phyloP scores from a whole-genome alignment of 2,888 invertebrate genomes.

The Slavum lentiscoides region DNA sequence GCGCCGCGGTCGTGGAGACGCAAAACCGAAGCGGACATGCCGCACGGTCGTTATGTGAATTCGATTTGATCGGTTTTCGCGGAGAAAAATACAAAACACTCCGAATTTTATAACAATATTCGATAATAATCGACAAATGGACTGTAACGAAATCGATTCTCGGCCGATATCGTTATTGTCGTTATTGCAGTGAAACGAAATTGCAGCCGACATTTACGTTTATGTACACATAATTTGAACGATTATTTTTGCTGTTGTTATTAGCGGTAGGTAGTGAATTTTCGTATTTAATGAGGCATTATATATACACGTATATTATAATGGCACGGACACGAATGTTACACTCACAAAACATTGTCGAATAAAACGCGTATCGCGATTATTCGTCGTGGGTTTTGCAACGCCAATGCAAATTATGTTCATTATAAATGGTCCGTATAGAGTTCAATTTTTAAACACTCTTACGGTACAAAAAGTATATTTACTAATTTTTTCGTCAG shows the following conservation, averaged over 20 bases:
- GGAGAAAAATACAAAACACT: background rate
- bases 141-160: slow-evolving; percentile 35
- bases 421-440: background rate
- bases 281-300: no score
- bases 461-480: no score
- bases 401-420: background rate
- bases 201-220: background rate
- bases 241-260: background rate
- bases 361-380: background rate
- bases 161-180: slow-evolving; percentile 4
- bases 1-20: background rate
- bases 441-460: no score
- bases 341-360: background rate
- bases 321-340: background rate
- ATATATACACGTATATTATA: no score
- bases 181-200: slow-evolving; percentile 11
- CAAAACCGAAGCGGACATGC: background rate
- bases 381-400: background rate
- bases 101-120: background rate
- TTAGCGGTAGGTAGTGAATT: background rate
- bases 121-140: slow-evolving; percentile 16
- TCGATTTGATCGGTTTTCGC: slow-evolving; percentile 6
- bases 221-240: slow-evolving; percentile 11
- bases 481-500: no score
- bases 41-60: slow-evolving; percentile 10